Evolutionary conservation across 2,888 invertebrate species (phyloP).

Genomic region (Fissipunctia ypsillon): DNA sequence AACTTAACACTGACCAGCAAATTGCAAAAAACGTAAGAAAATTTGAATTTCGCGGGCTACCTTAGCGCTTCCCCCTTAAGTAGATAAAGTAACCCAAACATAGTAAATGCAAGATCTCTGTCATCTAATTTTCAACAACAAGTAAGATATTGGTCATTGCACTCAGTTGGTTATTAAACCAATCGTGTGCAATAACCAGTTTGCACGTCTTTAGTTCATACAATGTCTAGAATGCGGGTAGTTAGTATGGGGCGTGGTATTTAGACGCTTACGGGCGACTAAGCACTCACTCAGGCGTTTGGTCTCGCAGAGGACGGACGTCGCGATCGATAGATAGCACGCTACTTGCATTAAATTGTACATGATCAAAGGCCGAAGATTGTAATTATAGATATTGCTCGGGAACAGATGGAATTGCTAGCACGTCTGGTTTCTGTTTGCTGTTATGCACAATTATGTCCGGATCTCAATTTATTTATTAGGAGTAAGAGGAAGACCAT

Average conservation of each 20-base stretch:
- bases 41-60: too few relatives aligned
- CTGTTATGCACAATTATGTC: slow-evolving; percentile 20
- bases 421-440: slow-evolving; percentile 13
- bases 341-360: slow-evolving; percentile 60
- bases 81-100: slow-evolving; percentile 3
- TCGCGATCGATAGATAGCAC: slow-evolving; percentile 68
- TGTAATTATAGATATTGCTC: slow-evolving; percentile 56
- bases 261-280: slow-evolving; percentile 69
- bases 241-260: slow-evolving; percentile 75
- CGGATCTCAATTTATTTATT: neutral
- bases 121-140: slow-evolving; percentile 13
- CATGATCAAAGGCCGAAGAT: slow-evolving; percentile 62
- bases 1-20: too few relatives aligned
- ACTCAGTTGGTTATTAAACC: too few relatives aligned
- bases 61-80: too few relatives aligned
- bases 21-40: too few relatives aligned
- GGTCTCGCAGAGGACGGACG: slow-evolving; percentile 67
- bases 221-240: slow-evolving; percentile 71
- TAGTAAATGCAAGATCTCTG: neutral
- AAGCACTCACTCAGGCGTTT: slow-evolving; percentile 73
- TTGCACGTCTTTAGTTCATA: slow-evolving; percentile 37
- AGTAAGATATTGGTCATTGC: too few relatives aligned
- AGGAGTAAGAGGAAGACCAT: neutral
- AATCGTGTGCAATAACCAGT: slow-evolving; percentile 29
- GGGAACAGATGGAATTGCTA: slow-evolving; percentile 25